Percentiles rank a stretch among this genome's conserved stretches.
Evolutionary conservation across 2,113 vertebrate species (phyloP).

Genomic region (Cyprinodon brontotheroides): DNA sequence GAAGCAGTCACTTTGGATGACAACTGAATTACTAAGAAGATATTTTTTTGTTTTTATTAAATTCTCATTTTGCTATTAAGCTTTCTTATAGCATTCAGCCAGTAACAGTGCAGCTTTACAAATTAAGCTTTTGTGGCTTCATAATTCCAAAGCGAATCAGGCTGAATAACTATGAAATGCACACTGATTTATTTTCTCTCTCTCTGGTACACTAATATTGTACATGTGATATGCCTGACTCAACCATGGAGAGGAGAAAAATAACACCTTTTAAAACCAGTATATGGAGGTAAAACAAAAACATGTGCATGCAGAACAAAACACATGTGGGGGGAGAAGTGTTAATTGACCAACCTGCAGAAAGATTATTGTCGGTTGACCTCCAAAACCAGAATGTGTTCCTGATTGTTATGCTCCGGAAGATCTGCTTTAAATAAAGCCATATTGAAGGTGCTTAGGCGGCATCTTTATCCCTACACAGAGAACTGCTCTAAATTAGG

Average conservation of each 20-base stretch:
- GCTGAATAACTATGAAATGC: constrained; percentile 54
- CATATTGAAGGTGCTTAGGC: constrained; percentile 67
- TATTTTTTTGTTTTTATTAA: constrained; percentile 45
- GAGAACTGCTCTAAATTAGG: constrained; percentile 59
- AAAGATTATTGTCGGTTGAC: constrained; percentile 73
- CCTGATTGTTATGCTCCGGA: constrained; percentile 70
- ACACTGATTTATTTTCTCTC: constrained; percentile 19
- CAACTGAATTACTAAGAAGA: constrained; percentile 58
- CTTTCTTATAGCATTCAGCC: constrained; percentile 40
- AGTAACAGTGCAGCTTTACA: constrained; percentile 48
- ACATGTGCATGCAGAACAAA: constrained; percentile 61
- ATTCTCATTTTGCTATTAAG: constrained; percentile 52
- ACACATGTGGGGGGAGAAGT: constrained; percentile 42
- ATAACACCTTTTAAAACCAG: constrained; percentile 49
- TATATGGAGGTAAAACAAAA: constrained; percentile 40
- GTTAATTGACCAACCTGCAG: constrained; percentile 74
- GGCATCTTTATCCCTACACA: constrained; percentile 58
- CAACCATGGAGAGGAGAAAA: constrained; percentile 35
- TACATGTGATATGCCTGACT: constrained; percentile 47
- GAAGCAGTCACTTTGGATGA: constrained; percentile 51
- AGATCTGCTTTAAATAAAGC: constrained; percentile 61
- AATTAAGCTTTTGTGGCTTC: constrained; percentile 64
- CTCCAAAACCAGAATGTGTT: constrained; percentile 73
- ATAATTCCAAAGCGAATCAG: constrained; percentile 53
- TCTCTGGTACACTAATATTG: constrained; percentile 37